Conservation (phyloP, 2,113 vertebrate species). For the Paracanthobrama guichenoti region DNA sequence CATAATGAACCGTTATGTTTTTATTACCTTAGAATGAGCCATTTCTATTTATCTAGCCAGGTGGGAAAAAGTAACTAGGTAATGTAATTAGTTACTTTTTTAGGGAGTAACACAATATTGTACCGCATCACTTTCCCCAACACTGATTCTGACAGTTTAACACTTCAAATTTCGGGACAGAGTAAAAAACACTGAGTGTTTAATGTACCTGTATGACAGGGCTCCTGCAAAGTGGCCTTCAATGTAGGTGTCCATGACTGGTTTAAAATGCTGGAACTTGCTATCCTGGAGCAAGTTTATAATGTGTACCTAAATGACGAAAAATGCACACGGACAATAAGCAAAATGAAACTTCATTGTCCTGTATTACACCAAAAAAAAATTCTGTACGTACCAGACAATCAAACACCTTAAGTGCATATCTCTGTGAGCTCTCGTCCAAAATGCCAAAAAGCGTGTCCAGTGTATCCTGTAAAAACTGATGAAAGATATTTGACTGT, state of each 20-base stretch:
- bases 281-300: constrained; percentile 99
- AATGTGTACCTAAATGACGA: constrained; percentile 86
- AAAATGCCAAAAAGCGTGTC: constrained; percentile 98
- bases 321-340: neutral
- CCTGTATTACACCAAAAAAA: neutral
- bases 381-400: constrained; percentile 83
- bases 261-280: constrained; percentile 98
- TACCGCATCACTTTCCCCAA: no score
- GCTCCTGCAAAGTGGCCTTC: constrained; percentile 98
- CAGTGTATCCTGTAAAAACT: constrained; percentile 98
- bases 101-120: no score
- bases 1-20: no score
- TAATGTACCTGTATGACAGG: constrained; percentile 91
- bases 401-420: constrained; percentile 95
- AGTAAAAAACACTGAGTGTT: neutral
- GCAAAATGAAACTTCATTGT: neutral
- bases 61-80: no score
- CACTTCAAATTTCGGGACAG: neutral
- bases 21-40: no score
- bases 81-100: no score
- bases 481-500: constrained; percentile 30
- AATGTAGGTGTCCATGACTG: constrained; percentile 99
- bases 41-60: no score
- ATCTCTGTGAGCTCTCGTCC: constrained; percentile 94
- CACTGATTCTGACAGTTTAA: neutral